Evolutionary conservation across 2,888 invertebrate genomes (phyloP), one percentile per base, ranked within the genome.

Genomic region (Clusia tigrina): DNA sequence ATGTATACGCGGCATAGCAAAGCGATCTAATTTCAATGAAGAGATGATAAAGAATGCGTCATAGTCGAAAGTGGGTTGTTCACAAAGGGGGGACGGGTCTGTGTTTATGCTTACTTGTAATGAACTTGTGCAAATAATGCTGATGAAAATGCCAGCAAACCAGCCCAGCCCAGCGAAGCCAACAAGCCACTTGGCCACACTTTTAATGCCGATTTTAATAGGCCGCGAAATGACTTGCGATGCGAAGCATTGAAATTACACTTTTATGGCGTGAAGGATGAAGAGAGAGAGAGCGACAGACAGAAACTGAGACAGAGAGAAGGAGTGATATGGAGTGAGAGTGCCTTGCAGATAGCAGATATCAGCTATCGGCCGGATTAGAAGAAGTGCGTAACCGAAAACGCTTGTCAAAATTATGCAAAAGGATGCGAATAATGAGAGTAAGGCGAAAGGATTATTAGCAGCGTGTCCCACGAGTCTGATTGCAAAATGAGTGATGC

Each of bases 161-260:
- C n/a, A n/a, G n/a, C n/a, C n/a, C n/a, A n/a, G n/a, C n/a, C n/a
- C 5, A 48, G 20, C 22, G n/a, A 3, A 42, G n/a, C 42, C n/a
- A 17, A 6, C n/a, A 20, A 20, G 48, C 48, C 48, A 48, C 25
- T 54, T 9, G 25, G 54, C 52, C 22, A 24, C 32, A 17, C 54
- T 54, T 54, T 52, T 59, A 53, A 59, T 59, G 52, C 60, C 66
- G 64, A 68, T 68, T 69, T 71, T 69, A 67, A 69, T 71, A 68
- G 71, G 68, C 71, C 68, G 71, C 69, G 69, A 69, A 71, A 69
- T 69, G 68, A 66, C 60, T 67, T 67, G 67, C 60, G 66, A 69
- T 65, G 65, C 60, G 63, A 65, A 66, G 63, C 65, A 68, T 68
- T 66, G 62, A 65, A 68, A 69, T 67, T 60, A n/a, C 42, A 42